Base-by-base conservation (phyloP, 2,113 vertebrate species). In the Psammodynastes pulverulentus region DNA sequence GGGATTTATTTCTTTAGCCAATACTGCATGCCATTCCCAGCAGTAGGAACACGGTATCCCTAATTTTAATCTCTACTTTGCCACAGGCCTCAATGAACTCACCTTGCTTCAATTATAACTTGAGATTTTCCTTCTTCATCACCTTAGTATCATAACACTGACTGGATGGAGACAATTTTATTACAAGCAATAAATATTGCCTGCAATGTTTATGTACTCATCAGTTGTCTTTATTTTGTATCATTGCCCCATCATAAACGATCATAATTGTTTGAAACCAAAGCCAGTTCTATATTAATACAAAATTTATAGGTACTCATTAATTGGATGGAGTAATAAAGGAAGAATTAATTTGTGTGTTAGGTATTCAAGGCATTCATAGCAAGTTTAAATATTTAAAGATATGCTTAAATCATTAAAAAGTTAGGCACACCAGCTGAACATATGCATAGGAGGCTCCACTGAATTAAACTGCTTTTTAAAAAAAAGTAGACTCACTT, bases 301-400 rank as follows among this genome's bases (percentile, higher is more conserved):
- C 39, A 92, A 91, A 92, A 95, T 95, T 84, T 93, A 95, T 89
- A 95, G 58, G 0, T 9, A 21, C 92, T 87, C 79, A 89, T 95
- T 95, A 94, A 94, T 67, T 94, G 86, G 10, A 19, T 10, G 91
- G 95, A 94, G 56, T 93, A 94, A 95, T 92, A 96, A 95, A 92
- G 29, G 84, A 91, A 86, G 0, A 92, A 79, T 13, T 92, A 90
- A 93, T 84, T n/a, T 92, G 87, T 86, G 88, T 92, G 89, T 12
- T n/a, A 92, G 43, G 62, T 95, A 90, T 91, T 94, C 89, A 93
- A 92, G 92, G 52, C 10, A 84, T 43, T 91, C 94, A 34, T 39
- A 90, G 21, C 91, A 86, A 62, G 49, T 88, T 92, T 91, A 86
- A 93, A 88, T 93, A 95, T 94, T 94, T 88, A 53, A 88, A 88